Evolutionary conservation across 2,113 vertebrate genomes (phyloP).

Genomic region (Aramus guarauna): DNA sequence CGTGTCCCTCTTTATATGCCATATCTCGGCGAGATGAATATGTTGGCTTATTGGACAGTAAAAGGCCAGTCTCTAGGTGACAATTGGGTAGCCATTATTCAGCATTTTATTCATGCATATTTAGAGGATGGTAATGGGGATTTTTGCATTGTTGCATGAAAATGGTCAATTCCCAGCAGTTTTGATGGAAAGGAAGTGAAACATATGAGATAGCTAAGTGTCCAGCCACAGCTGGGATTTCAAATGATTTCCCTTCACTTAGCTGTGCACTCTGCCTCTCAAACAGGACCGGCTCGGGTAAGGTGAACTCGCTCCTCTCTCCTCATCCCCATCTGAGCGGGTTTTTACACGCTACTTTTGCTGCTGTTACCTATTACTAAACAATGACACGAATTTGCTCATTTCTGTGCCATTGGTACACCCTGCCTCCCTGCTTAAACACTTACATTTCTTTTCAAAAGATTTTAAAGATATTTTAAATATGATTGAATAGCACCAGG

Average conservation of each 20-base stretch:
- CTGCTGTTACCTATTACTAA: conserved; percentile 57
- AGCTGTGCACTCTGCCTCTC: conserved; percentile 40
- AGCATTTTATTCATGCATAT: conserved; percentile 98
- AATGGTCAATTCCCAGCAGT: conserved; percentile 87
- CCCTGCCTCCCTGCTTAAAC: background rate
- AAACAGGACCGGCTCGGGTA: conserved; percentile 37
- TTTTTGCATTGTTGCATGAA: conserved; percentile 99
- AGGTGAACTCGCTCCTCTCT: conserved; percentile 13
- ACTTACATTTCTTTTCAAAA: background rate
- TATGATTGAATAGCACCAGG: conserved; percentile 20
- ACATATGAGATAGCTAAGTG: conserved; percentile 71
- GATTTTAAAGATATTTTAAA: background rate
- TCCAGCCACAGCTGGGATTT: conserved; percentile 74
- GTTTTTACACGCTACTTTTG: conserved; percentile 67
- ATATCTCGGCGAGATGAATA: conserved; percentile 88
- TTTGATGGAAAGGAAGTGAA: conserved; percentile 81
- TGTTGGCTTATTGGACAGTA: conserved; percentile 95
- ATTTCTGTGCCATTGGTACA: background rate
- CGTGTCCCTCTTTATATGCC: conserved; percentile 81
- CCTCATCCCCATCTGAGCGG: conserved; percentile 45
- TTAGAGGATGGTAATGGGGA: conserved; percentile 98
- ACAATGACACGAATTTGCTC: conserved; percentile 42
- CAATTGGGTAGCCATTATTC: conserved; percentile 87
- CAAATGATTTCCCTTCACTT: conserved; percentile 57
- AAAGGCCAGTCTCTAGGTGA: conserved; percentile 94